phyloP scores from a whole-genome alignment of 1,140 invertebrate species.

The Zaprionus gabonicus region DNA sequence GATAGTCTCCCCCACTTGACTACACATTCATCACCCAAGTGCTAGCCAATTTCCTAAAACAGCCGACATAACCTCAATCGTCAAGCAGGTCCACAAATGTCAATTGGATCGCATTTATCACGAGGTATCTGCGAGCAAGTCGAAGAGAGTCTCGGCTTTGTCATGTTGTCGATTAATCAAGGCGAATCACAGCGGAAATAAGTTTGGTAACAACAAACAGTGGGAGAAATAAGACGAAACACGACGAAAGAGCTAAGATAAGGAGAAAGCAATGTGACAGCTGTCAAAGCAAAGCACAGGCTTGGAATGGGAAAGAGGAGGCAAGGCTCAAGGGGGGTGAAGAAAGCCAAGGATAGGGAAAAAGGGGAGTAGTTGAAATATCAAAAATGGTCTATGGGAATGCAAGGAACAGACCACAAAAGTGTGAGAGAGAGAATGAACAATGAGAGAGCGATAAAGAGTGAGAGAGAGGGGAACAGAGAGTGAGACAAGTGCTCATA shows the following conservation, averaged over 20 bases:
- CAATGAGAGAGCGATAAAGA: neutral
- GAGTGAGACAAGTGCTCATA: conserved; percentile 4
- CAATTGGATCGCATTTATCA: conserved; percentile 5
- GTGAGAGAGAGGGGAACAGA: neutral
- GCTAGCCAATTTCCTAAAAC: neutral
- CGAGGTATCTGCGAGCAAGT: neutral
- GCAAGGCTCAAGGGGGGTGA: conserved; percentile 6
- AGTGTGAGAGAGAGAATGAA: neutral
- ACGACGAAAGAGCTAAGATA: conserved; percentile 41
- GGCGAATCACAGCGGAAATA: conserved; percentile 51
- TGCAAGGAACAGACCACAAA: conserved; percentile 2
- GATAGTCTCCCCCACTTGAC: neutral
- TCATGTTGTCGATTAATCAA: conserved; percentile 58
- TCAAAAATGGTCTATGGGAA: conserved; percentile 37
- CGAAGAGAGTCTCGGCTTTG: neutral
- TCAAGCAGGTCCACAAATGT: conserved; percentile 5
- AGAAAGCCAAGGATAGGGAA: neutral
- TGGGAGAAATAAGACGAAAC: conserved; percentile 11
- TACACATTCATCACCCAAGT: neutral
- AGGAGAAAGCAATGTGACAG: conserved; percentile 67
- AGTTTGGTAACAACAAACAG: conserved; percentile 30
- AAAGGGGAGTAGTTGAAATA: neutral
- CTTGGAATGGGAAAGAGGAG: conserved; percentile 2
- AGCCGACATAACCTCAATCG: conserved; percentile 1
- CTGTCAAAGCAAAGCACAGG: conserved; percentile 69